phyloP scores from a whole-genome alignment of 92 coral and sea anemone genomes.

The Ricordea florida region DNA sequence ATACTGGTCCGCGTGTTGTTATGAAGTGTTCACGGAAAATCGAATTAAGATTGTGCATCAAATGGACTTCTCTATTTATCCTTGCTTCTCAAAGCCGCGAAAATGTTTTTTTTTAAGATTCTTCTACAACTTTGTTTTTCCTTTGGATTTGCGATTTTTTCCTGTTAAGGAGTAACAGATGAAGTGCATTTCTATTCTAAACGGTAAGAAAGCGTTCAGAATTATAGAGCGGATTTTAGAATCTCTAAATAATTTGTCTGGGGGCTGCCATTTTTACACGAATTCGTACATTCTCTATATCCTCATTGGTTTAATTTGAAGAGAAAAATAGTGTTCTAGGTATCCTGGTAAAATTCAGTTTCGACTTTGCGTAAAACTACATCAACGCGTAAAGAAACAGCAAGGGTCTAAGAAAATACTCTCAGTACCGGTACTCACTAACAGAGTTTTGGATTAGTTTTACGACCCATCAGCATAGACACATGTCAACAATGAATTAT shows the following conservation, averaged over 20 bases:
- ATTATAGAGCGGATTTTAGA: no score
- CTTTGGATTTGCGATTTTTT: not conserved
- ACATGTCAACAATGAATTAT: slow-evolving; percentile 73
- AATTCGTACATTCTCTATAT: no score
- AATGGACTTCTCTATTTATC: slow-evolving; percentile 22
- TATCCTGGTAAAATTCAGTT: no score
- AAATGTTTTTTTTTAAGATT: slow-evolving; percentile 18
- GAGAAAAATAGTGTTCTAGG: no score
- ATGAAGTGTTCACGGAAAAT: slow-evolving; percentile 45
- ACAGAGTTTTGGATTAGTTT: slow-evolving; percentile 37
- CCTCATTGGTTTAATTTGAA: no score
- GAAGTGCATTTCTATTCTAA: no score
- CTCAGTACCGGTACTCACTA: slow-evolving; percentile 8
- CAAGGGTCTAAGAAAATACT: not conserved
- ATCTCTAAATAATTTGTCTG: no score
- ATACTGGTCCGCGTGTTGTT: slow-evolving; percentile 42
- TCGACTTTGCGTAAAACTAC: no score
- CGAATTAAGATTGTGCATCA: slow-evolving; percentile 55
- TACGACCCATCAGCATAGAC: slow-evolving; percentile 38
- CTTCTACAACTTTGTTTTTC: not conserved
- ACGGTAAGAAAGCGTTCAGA: no score
- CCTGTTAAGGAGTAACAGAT: no score
- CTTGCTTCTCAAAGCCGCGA: slow-evolving; percentile 23
- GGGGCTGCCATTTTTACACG: no score
- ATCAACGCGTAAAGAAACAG: no score